phyloP scores from a whole-genome alignment of 2,888 invertebrate species.

The Chorisops tibialis region DNA sequence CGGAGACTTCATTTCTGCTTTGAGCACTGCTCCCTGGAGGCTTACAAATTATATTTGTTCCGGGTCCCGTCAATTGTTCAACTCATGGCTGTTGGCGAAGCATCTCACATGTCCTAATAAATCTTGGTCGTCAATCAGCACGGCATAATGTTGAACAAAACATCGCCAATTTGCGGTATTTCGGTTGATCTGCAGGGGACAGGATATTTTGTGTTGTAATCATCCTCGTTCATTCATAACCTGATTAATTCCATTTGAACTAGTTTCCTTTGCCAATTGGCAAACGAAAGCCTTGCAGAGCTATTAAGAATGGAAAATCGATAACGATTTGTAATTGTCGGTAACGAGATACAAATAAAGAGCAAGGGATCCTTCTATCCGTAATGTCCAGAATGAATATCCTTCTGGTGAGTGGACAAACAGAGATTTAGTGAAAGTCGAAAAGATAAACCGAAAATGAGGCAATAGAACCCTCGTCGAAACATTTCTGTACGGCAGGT shows the following conservation, averaged over 20 bases:
- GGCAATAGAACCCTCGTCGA: neutral
- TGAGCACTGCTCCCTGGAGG: neutral
- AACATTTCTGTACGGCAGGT: neutral
- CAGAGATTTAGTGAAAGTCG: constrained; percentile 15
- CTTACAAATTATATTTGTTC: neutral
- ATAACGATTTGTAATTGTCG: constrained; percentile 26
- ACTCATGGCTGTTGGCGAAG: neutral
- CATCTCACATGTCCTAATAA: neutral
- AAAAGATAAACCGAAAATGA: neutral
- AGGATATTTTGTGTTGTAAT: neutral
- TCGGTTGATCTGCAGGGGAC: neutral
- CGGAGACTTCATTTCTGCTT: constrained; percentile 9
- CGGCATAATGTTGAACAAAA: neutral
- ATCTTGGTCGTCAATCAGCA: too few relatives aligned
- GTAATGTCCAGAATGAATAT: too few relatives aligned
- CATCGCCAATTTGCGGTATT: neutral
- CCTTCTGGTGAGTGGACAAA: constrained; percentile 7
- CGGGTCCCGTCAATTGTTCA: neutral
- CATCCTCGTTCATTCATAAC: constrained; percentile 11
- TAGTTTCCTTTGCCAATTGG: constrained; percentile 6
- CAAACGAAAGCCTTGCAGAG: neutral
- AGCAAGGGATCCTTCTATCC: constrained; percentile 7
- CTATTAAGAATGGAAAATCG: neutral
- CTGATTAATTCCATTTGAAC: constrained; percentile 29
- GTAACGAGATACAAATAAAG: constrained; percentile 12